phyloP scores from a whole-genome alignment of 2,888 invertebrate species.

The Nomada fabriciana region DNA sequence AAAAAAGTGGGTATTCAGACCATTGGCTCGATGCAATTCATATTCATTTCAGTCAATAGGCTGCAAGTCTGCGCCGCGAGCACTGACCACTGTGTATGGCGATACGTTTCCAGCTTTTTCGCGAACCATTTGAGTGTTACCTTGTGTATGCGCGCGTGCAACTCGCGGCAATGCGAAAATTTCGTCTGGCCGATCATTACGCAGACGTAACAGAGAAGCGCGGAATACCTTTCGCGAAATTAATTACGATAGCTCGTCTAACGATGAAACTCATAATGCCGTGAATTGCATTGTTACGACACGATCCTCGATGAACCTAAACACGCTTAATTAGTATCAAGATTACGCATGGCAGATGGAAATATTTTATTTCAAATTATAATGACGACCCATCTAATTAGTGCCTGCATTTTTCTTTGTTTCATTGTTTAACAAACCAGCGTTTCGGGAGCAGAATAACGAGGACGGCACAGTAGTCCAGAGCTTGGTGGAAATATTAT shows the following conservation, averaged over 20 bases:
- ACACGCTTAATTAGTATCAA: slow-evolving; percentile 35
- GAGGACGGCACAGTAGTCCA: background rate
- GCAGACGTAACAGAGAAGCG: background rate
- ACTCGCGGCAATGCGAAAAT: background rate
- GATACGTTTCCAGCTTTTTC: background rate
- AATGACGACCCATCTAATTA: slow-evolving; percentile 32
- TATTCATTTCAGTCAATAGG: slow-evolving; percentile 27
- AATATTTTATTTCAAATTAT: slow-evolving; percentile 23
- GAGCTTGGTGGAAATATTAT: background rate
- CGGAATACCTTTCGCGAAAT: slow-evolving; percentile 10
- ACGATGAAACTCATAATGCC: background rate
- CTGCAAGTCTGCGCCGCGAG: background rate
- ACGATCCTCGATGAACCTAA: slow-evolving; percentile 10
- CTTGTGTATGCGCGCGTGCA: background rate
- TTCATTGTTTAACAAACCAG: background rate
- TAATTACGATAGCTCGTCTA: slow-evolving; percentile 25
- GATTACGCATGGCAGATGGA: background rate
- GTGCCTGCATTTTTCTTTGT: background rate
- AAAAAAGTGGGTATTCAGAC: slow-evolving; percentile 12
- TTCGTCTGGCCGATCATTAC: background rate
- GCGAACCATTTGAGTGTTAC: background rate
- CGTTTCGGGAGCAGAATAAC: background rate
- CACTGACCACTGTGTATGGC: background rate
- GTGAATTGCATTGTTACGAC: background rate
- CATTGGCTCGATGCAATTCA: slow-evolving; percentile 25